These are phyloP conservation scores for Lamproptera curius DNA, from an alignment of 2,888 invertebrate species.

Conservation along the genomic window DNA sequence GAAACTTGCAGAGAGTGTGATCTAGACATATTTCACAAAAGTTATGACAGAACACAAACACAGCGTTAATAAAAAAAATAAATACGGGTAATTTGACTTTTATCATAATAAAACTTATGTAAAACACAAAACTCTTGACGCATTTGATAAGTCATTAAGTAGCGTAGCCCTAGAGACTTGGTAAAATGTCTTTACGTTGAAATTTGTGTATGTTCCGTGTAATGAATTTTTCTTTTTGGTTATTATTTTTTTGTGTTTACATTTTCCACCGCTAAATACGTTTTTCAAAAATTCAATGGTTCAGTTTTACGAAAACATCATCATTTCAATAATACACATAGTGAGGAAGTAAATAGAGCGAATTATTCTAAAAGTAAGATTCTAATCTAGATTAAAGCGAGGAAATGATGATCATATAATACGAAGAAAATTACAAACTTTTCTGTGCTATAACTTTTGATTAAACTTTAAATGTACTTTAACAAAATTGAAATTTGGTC, in stretches of 20 bases:
- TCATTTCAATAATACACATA: background rate
- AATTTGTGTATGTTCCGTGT: conserved; percentile 15
- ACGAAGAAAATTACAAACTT: too few relatives aligned
- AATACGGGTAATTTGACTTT: conserved; percentile 56
- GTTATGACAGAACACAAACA: conserved; percentile 29
- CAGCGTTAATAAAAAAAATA: conserved; percentile 34
- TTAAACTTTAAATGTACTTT: too few relatives aligned
- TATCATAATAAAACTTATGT: conserved; percentile 51
- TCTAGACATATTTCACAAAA: conserved; percentile 57
- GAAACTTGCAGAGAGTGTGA: conserved; percentile 56
- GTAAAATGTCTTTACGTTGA: conserved; percentile 12
- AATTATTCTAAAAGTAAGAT: too few relatives aligned
- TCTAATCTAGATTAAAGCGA: too few relatives aligned
- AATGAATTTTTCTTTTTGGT: conserved; percentile 52
- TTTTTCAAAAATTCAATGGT: conserved; percentile 36
- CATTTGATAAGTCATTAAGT: conserved; percentile 33
- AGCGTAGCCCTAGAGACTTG: conserved; percentile 40
- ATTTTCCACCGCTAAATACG: conserved; percentile 44
- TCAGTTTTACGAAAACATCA: conserved; percentile 14
- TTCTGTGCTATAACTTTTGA: too few relatives aligned
- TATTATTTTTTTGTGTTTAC: conserved; percentile 64
- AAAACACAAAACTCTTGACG: conserved; percentile 18
- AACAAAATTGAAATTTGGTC: too few relatives aligned
- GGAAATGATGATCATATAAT: too few relatives aligned
- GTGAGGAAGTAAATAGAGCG: too few relatives aligned